phyloP scores from a whole-genome alignment of 2,888 invertebrate species.

The Drosophila kuntzei region DNA sequence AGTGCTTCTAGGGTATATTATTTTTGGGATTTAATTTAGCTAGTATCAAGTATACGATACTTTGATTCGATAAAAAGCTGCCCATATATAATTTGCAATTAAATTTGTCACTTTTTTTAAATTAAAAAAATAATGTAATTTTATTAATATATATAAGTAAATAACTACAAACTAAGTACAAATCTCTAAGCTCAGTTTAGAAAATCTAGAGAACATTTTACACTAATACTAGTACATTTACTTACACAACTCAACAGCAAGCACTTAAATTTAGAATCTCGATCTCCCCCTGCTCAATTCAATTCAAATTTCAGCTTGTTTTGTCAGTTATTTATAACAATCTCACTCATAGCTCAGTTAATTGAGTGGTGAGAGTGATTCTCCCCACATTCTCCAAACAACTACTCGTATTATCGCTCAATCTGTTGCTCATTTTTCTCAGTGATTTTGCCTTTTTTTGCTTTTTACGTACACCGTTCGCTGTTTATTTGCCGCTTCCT shows the following conservation, averaged over 20 bases:
- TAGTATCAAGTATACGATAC: no score
- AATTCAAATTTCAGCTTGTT: conserved; percentile 3
- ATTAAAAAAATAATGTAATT: background rate
- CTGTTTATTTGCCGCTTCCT: conserved; percentile 76
- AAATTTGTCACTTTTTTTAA: background rate
- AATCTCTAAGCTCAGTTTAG: background rate
- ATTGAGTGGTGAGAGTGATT: conserved; percentile 52
- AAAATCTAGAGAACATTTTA: background rate
- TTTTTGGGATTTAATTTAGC: no score
- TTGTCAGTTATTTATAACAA: conserved; percentile 34
- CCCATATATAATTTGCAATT: background rate
- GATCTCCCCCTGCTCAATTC: background rate
- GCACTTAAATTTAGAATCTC: background rate
- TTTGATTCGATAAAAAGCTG: background rate
- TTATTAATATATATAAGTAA: background rate
- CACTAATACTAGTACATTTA: background rate
- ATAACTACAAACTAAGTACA: background rate
- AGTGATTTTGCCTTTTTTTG: conserved; percentile 34
- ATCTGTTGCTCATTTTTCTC: conserved; percentile 54
- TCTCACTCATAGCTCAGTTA: conserved; percentile 45
- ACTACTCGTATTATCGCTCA: conserved; percentile 34
- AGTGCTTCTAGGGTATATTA: conserved; percentile 6
- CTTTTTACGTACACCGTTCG: conserved; percentile 13
- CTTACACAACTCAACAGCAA: background rate
- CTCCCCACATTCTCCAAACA: conserved; percentile 11